phyloP scores from a whole-genome alignment of 1,140 invertebrate genomes.

The Tetragonula clypearis region DNA sequence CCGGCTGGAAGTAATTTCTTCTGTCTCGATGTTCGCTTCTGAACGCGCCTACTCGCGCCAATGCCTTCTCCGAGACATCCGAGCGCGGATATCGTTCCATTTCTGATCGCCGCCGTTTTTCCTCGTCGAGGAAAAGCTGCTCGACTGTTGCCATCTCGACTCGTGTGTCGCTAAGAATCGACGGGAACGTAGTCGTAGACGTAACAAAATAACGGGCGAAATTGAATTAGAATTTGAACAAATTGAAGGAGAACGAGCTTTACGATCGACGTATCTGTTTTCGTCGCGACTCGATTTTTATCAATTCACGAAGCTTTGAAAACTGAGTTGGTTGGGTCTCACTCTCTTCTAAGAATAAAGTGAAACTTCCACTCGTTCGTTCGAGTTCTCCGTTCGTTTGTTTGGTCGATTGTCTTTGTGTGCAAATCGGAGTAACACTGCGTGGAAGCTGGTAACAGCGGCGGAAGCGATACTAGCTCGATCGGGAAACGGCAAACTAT shows the following conservation, averaged over 20 bases:
- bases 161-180: no score
- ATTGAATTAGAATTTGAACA: no score
- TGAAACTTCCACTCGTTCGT: no score
- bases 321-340: no score
- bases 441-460: background rate
- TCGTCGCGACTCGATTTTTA: no score
- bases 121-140: background rate
- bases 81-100: conserved; percentile 1
- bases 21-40: conserved; percentile 1
- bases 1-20: conserved; percentile 29
- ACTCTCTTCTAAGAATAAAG: no score
- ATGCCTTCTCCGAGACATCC: background rate
- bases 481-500: background rate
- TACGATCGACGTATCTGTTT: no score
- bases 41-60: background rate
- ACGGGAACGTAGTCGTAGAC: no score
- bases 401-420: background rate
- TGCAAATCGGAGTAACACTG: background rate
- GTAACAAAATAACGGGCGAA: no score
- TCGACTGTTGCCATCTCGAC: background rate
- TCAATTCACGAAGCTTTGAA: no score
- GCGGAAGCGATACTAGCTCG: background rate
- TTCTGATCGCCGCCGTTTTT: background rate
- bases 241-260: no score
- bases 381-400: no score